phyloP scores from a whole-genome alignment of 2,113 vertebrate species.

The Polyodon spathula region DNA sequence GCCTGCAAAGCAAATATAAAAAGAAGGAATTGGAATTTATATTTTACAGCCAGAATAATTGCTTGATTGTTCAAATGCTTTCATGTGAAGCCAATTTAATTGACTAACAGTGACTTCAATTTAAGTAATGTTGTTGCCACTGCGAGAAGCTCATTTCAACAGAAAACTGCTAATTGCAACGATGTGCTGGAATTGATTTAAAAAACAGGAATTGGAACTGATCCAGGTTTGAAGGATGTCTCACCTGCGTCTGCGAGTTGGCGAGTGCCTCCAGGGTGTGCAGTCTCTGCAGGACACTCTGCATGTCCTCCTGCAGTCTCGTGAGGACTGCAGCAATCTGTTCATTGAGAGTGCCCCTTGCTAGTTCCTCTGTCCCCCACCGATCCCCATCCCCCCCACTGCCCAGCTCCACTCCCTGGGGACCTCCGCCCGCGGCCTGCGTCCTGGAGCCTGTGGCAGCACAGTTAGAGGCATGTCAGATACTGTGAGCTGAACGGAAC shows the following conservation, averaged over 20 bases:
- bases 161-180: too few species aligned
- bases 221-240: too few species aligned
- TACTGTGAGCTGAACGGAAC: too few species aligned
- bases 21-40: too few species aligned
- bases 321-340: constrained; percentile 81
- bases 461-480: neutral
- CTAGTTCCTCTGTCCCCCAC: constrained; percentile 52
- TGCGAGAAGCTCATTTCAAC: too few species aligned
- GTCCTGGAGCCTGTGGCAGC: constrained; percentile 58
- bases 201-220: neutral
- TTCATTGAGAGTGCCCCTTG: constrained; percentile 66
- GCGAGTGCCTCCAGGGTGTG: constrained; percentile 78
- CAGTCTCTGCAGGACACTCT: constrained; percentile 83
- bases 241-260: constrained; percentile 57
- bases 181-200: neutral
- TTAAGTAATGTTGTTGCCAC: too few species aligned
- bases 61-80: too few species aligned
- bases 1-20: constrained; percentile 57
- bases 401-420: constrained; percentile 44
- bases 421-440: constrained; percentile 50
- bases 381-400: constrained; percentile 67
- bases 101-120: too few species aligned
- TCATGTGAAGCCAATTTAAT: too few species aligned
- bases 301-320: constrained; percentile 89
- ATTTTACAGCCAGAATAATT: too few species aligned